A percentile compares a stretch with the other conserved stretches of the same genome.
These are phyloP conservation scores for Bombus confusus DNA, from an alignment of 1,140 invertebrate species.

Conservation along the genomic window DNA sequence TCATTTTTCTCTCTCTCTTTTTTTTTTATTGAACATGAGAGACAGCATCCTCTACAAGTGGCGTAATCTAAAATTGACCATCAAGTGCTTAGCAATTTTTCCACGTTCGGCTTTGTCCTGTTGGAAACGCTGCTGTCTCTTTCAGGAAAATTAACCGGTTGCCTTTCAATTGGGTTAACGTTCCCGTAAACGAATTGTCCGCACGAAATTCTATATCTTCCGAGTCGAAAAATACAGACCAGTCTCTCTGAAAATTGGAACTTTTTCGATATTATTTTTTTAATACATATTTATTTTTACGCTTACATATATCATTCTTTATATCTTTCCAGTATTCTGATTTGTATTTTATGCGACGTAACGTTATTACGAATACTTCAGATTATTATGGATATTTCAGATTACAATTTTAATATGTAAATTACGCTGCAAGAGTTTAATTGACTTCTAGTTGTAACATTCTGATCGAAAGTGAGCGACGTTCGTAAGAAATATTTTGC, in stretches of 20 bases:
- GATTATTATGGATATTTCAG: too few species aligned
- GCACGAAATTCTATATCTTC: background rate
- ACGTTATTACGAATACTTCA: too few species aligned
- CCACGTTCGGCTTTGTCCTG: background rate
- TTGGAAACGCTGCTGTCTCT: background rate
- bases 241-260: background rate
- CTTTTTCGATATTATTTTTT: too few species aligned
- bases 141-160: background rate
- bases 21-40: background rate
- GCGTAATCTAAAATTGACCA: slow-evolving; percentile 14
- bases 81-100: slow-evolving; percentile 1
- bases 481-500: too few species aligned
- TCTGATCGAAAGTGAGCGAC: too few species aligned
- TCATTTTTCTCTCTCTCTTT: background rate
- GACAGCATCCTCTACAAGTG: background rate
- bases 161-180: background rate
- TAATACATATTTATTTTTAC: too few species aligned
- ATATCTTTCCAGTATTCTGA: too few species aligned
- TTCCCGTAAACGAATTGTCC: background rate
- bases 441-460: too few species aligned
- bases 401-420: too few species aligned
- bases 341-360: too few species aligned
- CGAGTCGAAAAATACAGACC: background rate
- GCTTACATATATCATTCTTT: too few species aligned
- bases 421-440: too few species aligned